Conservation (phyloP, 2,797 vertebrate species). For the Lophotriccus pileatus region DNA sequence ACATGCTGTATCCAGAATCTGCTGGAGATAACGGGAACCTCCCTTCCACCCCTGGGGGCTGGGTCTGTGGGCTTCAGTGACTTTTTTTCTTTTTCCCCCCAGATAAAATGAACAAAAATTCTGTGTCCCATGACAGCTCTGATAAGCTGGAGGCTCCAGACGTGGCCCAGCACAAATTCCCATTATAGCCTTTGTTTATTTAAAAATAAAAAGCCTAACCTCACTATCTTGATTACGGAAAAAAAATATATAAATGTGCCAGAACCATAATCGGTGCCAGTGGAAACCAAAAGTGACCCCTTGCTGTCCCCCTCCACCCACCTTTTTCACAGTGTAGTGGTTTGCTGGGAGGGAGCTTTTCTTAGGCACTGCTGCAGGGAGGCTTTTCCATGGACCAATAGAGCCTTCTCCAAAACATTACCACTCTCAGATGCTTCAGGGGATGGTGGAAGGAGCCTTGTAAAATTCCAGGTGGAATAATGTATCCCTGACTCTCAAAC, state of each 20-base stretch:
- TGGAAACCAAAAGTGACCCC: conserved; percentile 44
- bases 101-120: conserved; percentile 2
- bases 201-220: neutral
- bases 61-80: neutral
- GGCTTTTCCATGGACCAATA: neutral
- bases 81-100: neutral
- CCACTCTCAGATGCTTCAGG: neutral
- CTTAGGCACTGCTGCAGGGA: neutral
- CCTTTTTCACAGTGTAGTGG: neutral
- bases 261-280: neutral
- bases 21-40: neutral
- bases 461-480: neutral
- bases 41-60: neutral
- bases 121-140: neutral
- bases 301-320: conserved; percentile 20
- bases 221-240: conserved; percentile 24
- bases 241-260: neutral
- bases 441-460: neutral
- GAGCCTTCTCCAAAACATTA: neutral
- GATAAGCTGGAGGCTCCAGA: conserved; percentile 40
- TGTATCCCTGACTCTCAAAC: neutral
- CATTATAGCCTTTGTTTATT: conserved; percentile 21
- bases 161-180: neutral
- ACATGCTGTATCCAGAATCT: neutral
- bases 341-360: neutral